Conservation (phyloP, 92 coral and sea anemone species). For the Bergia puertoricense region DNA sequence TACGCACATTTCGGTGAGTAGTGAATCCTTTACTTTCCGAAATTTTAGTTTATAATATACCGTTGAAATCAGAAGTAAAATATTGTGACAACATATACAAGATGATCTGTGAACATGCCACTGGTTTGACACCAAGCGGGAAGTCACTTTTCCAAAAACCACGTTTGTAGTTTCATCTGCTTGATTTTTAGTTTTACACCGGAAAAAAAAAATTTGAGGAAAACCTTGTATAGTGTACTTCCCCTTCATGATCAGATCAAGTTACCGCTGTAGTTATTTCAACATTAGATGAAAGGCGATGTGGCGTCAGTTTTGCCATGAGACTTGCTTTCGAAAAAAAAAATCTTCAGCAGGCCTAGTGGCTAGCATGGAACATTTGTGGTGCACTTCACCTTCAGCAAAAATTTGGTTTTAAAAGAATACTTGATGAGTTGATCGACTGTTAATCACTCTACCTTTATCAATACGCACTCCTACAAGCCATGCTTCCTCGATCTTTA, state of each 20-base stretch:
- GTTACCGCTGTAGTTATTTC: too few relatives aligned
- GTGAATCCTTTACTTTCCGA: background rate
- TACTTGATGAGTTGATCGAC: background rate
- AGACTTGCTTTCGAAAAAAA: too few relatives aligned
- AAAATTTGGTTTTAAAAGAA: background rate
- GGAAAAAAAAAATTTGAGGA: background rate
- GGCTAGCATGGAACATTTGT: too few relatives aligned
- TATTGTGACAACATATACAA: background rate
- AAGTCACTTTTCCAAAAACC: background rate
- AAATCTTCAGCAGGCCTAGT: too few relatives aligned
- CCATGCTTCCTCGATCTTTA: background rate
- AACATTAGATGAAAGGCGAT: too few relatives aligned
- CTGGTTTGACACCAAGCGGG: background rate
- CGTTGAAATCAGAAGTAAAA: background rate
- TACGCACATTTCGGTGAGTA: constrained; percentile 97
- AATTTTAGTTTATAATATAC: too few relatives aligned
- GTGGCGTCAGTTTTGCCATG: too few relatives aligned
- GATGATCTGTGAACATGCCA: background rate
- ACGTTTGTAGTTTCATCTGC: too few relatives aligned
- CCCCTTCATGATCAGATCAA: too few relatives aligned
- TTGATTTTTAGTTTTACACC: background rate
- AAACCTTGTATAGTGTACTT: background rate
- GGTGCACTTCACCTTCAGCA: background rate
- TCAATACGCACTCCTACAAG: background rate
- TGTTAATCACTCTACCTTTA: too few relatives aligned